Conservation (phyloP, 2,113 vertebrate genomes). For the Sterrhoptilus dennistouni region DNA sequence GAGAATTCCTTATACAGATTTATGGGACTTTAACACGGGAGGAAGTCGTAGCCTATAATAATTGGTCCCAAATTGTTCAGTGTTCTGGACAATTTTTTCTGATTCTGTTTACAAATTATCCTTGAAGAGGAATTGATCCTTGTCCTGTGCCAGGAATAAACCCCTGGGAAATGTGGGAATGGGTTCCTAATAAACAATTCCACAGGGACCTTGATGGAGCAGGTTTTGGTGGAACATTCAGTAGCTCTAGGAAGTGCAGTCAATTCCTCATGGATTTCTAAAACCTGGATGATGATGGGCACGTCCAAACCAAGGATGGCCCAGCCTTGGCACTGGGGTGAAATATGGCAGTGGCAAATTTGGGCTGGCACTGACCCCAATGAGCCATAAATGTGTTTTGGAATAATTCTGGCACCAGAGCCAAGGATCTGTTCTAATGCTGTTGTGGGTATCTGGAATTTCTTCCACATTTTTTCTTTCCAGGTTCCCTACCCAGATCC, state of each 20-base stretch:
- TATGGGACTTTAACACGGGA: conserved; percentile 36
- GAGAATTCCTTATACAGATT: not conserved
- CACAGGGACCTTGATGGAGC: not conserved
- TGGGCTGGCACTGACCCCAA: not conserved
- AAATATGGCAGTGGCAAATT: not conserved
- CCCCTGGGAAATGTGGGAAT: not conserved
- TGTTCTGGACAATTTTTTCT: not conserved
- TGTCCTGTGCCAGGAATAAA: not conserved
- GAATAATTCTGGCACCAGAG: not conserved
- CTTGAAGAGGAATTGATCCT: not conserved
- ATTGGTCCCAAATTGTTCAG: not conserved
- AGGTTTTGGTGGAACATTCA: not conserved
- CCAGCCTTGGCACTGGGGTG: not conserved
- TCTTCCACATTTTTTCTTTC: not conserved
- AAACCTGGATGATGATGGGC: not conserved
- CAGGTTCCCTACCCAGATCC: not conserved
- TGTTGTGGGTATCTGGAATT: not conserved
- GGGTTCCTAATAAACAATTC: not conserved
- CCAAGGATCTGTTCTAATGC: not conserved
- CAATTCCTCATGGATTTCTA: not conserved
- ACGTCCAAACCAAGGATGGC: not conserved
- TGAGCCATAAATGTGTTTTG: not conserved
- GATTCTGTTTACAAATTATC: not conserved
- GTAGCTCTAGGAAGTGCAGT: not conserved
- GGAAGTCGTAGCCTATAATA: not conserved